These are phyloP conservation scores for Chaitophorus viminalis DNA, from an alignment of 2,888 invertebrate species.

Conservation along the genomic window DNA sequence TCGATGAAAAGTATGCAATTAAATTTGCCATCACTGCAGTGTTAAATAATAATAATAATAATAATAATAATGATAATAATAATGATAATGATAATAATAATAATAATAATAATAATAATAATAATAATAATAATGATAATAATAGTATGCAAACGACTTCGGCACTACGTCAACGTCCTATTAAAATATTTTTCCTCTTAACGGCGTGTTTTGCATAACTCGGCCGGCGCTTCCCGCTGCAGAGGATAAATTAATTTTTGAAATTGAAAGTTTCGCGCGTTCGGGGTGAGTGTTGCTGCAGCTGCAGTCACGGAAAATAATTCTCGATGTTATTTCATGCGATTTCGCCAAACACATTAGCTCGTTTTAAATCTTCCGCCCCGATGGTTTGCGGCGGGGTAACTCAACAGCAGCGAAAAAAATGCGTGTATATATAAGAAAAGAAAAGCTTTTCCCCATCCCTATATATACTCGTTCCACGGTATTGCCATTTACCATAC, in stretches of 20 bases:
- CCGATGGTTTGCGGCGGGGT: neutral
- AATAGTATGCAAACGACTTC: neutral
- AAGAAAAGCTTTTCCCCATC: constrained; percentile 1
- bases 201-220: neutral
- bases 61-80: neutral
- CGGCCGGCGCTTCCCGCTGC: neutral
- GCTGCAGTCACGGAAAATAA: neutral
- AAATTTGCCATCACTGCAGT: too few species aligned
- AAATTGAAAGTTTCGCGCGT: neutral
- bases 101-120: neutral
- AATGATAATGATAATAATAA: neutral
- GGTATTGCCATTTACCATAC: neutral
- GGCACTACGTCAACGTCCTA: neutral
- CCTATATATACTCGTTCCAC: too few species aligned
- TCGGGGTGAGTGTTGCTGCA: neutral
- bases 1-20: too few species aligned
- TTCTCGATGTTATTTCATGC: neutral
- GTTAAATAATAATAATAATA: neutral
- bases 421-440: neutral
- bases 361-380: constrained; percentile 6
- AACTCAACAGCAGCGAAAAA: neutral
- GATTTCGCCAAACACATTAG: neutral
- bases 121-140: neutral
- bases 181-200: neutral
- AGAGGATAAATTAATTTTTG: neutral